Percentiles rank a stretch among this genome's conserved stretches.
These are phyloP conservation scores for Drosophila bocqueti DNA, from an alignment of 1,140 invertebrate species.

Conservation along the genomic window DNA sequence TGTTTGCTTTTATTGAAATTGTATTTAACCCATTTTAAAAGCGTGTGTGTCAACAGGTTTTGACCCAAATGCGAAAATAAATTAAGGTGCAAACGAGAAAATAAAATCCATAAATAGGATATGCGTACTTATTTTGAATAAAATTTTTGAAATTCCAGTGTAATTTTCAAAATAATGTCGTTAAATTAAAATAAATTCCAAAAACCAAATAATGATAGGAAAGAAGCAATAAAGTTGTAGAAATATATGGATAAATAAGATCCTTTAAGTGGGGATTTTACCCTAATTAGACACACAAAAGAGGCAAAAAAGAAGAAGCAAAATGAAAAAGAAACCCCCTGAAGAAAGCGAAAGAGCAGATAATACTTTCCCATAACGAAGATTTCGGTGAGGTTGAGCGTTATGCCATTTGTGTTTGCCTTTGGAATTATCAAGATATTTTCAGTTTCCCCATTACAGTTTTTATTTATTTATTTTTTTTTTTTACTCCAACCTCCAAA, in stretches of 20 bases:
- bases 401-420: conserved; percentile 39
- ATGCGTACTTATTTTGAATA: not conserved
- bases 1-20: conserved; percentile 61
- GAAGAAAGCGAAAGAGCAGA: conserved; percentile 21
- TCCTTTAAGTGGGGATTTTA: not conserved
- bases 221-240: not conserved
- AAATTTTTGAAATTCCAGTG: not conserved
- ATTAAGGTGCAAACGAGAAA: not conserved
- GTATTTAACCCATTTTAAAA: conserved; percentile 69
- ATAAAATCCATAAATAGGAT: conserved; percentile 11
- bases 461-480: not conserved
- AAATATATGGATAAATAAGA: not conserved
- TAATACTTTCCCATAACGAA: conserved; percentile 40
- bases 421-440: conserved; percentile 37
- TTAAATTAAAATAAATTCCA: not conserved
- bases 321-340: conserved; percentile 10
- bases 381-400: conserved; percentile 12
- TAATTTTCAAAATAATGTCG: not conserved
- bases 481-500: conserved; percentile 12
- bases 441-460: conserved; percentile 5
- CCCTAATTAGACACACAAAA: not conserved
- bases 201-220: not conserved
- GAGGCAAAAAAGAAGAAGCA: not conserved
- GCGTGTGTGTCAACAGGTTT: conserved; percentile 76
- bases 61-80: conserved; percentile 69